These are phyloP conservation scores for Ptychochromis oligacanthus DNA, from an alignment of 2,113 vertebrate genomes.

Conservation along the genomic window DNA sequence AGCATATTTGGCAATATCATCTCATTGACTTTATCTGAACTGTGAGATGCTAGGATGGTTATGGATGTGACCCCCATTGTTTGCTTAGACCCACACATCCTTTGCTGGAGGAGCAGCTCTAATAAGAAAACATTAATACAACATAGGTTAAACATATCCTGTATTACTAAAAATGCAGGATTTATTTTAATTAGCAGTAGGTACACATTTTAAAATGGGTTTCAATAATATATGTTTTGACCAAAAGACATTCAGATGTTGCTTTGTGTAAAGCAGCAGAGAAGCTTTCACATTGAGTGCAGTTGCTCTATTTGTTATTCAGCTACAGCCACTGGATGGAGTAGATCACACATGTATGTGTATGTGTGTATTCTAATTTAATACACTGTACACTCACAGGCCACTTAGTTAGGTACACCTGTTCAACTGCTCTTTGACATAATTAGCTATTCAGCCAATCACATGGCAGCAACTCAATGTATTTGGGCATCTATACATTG, in stretches of 20 bases:
- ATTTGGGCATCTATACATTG: too few relatives aligned
- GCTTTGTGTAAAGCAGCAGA: neutral
- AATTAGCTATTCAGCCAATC: too few relatives aligned
- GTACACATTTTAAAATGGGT: too few relatives aligned
- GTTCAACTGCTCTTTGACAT: too few relatives aligned
- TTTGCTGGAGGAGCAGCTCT: neutral
- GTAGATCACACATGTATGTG: neutral
- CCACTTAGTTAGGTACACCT: neutral
- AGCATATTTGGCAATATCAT: neutral
- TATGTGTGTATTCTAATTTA: neutral
- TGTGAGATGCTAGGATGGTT: neutral
- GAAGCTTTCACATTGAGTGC: neutral
- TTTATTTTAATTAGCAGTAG: neutral
- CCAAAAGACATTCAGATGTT: neutral
- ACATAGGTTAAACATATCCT: too few relatives aligned
- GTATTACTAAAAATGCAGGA: neutral
- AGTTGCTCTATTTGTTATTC: neutral
- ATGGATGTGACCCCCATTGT: conserved; percentile 10
- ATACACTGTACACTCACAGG: neutral
- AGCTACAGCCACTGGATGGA: neutral
- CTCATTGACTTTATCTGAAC: neutral
- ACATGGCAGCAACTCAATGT: too few relatives aligned
- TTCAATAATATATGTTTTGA: neutral
- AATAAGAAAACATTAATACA: neutral
- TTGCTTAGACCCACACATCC: neutral